Evolutionary conservation across 2,797 vertebrate species (phyloP), one percentile per base, ranked within the genome.

Genomic region (Hypotaenidia philippensis): DNA sequence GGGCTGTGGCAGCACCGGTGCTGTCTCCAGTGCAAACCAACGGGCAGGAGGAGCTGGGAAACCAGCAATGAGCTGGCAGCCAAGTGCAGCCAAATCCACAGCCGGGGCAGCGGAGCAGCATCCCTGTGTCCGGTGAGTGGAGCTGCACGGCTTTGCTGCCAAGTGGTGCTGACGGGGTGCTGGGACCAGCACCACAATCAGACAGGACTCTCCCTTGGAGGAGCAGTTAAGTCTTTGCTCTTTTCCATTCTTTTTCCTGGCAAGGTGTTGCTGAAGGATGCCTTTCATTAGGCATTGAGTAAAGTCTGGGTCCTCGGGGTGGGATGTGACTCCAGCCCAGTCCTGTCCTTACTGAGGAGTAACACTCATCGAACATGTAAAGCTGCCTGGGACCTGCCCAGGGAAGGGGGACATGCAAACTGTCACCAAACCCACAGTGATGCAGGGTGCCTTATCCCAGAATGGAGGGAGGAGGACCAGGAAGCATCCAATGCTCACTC

Each of bases 151-250:
- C 89, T 79, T 56, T 34, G 1, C 31, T 16, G 60, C 44, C 3
- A 49, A 27, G 26, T 19, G 5, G 3, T 11, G 1, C 31, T 17
- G 47, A 26, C 0, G 6, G 0, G 17, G 22, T 25, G 9, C 27
- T 7, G 65, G 65, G 87, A 53, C n/a, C 41, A 78, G 77, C 86
- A 5, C 76, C 4, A 1, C 0, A 1, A 2, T 9, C 20, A 22
- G 45, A 47, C 45, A 15, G 0, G 0, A 3, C 11, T 32, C 22
- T 31, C 5, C 23, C 44, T 52, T 3, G 0, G 5, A 56, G 45
- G 13, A 34, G 3, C 2, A 2, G 47, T 47, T 6, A 2, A 10
- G 8, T 9, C 9, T 31, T 68, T 31, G 0, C 29, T 66, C 22
- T 44, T 89, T 63, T 3, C 45, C 22, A 1, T 21, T 7, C 13